Percentiles rank a stretch among this genome's conserved stretches.
These are phyloP conservation scores for Aplysina aerophoba DNA, from an alignment of 37 sponge, comb jelly and placozoan genomes.

Conservation along the genomic window DNA sequence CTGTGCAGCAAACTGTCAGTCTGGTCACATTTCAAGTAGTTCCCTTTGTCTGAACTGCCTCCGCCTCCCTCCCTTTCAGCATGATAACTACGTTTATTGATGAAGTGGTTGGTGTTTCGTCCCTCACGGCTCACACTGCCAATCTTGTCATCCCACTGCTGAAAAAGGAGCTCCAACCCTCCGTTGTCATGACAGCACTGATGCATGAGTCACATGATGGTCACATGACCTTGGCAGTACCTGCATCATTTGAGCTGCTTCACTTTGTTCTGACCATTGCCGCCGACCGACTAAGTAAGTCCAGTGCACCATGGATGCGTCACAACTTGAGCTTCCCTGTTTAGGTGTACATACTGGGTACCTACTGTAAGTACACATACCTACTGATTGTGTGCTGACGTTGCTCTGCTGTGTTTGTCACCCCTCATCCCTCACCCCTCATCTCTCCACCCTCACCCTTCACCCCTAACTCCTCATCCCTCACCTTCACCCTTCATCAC, in stretches of 20 bases:
- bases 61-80: background rate
- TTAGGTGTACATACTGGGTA: too few species aligned
- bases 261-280: background rate
- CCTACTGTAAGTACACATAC: too few species aligned
- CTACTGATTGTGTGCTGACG: too few species aligned
- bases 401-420: too few species aligned
- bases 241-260: background rate
- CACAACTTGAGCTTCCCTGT: background rate
- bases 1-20: too few species aligned
- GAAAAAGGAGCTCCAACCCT: background rate
- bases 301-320: background rate
- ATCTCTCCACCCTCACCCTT: too few species aligned
- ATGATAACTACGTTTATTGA: constrained; percentile 10
- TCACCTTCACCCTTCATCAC: too few species aligned
- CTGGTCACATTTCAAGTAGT: too few species aligned
- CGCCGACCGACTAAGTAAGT: background rate
- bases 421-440: too few species aligned
- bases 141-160: constrained; percentile 24
- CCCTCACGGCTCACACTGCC: background rate
- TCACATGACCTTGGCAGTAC: background rate
- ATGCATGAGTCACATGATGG: background rate
- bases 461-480: too few species aligned
- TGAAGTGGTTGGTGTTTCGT: background rate
- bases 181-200: constrained; percentile 7
- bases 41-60: background rate